These are phyloP conservation scores for Exephanes ischioxanthus DNA, from an alignment of 2,888 invertebrate genomes.

Conservation along the genomic window DNA sequence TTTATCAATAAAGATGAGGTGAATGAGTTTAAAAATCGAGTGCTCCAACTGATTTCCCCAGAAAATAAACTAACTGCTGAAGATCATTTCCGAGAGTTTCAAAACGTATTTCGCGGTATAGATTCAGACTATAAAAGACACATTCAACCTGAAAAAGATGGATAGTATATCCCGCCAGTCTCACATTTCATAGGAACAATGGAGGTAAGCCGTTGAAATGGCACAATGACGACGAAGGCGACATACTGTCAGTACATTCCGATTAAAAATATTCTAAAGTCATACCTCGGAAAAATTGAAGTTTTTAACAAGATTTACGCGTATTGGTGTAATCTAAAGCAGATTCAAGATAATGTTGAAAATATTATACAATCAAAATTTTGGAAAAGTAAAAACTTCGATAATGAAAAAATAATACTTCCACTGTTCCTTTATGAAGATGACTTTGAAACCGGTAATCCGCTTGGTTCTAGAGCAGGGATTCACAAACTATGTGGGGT, in stretches of 20 bases:
- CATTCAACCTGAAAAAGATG: constrained; percentile 12
- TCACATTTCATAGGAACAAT: constrained; percentile 29
- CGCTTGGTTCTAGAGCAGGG: constrained; percentile 38
- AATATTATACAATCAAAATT: constrained; percentile 37
- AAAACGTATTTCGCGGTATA: constrained; percentile 22
- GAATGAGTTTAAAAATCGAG: constrained; percentile 6
- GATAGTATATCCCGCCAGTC: background rate
- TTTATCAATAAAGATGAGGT: constrained; percentile 36
- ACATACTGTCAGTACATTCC: constrained; percentile 25
- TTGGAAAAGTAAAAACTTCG: constrained; percentile 15
- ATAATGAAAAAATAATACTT: constrained; percentile 15
- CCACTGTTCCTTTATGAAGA: constrained; percentile 44
- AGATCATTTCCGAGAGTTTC: constrained; percentile 10
- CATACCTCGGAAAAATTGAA: constrained; percentile 8
- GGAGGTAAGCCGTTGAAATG: constrained; percentile 14
- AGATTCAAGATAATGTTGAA: constrained; percentile 4
- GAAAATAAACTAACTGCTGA: constrained; percentile 10
- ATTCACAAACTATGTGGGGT: constrained; percentile 42
- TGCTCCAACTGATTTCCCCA: background rate
- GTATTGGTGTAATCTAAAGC: constrained; percentile 21
- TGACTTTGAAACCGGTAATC: constrained; percentile 52
- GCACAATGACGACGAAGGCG: constrained; percentile 27
- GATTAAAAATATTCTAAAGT: constrained; percentile 23
- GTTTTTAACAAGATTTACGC: background rate
- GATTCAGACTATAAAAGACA: constrained; percentile 20